Percentiles rank a stretch among this genome's conserved stretches.
These are phyloP conservation scores for Sardina pilchardus DNA, from an alignment of 2,113 vertebrate species.

Conservation along the genomic window DNA sequence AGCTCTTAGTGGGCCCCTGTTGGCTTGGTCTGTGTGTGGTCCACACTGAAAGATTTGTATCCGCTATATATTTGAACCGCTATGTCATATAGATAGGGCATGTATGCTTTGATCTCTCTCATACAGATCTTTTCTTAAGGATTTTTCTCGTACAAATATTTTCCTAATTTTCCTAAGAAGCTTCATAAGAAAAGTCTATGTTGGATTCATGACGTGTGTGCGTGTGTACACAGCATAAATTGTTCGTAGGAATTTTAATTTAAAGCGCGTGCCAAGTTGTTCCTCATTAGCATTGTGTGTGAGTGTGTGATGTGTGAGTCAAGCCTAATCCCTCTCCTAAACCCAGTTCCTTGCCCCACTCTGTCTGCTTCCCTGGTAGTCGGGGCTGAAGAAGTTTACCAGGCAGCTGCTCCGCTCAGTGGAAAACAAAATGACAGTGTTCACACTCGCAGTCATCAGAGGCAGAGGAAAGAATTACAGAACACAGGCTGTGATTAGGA, in stretches of 20 bases:
- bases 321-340: neutral
- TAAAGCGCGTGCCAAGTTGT: neutral
- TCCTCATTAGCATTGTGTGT: neutral
- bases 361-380: neutral
- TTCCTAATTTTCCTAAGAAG: too few species aligned
- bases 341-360: too few species aligned
- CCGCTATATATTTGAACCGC: neutral
- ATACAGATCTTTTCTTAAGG: too few species aligned
- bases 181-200: too few species aligned
- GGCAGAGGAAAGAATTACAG: conserved; percentile 56
- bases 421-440: conserved; percentile 69
- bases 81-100: neutral
- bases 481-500: conserved; percentile 55
- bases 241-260: neutral
- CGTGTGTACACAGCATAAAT: too few species aligned
- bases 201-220: too few species aligned
- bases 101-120: too few species aligned
- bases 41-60: neutral
- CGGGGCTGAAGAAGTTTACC: neutral
- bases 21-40: neutral
- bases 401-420: neutral
- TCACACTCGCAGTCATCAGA: conserved; percentile 51
- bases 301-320: neutral
- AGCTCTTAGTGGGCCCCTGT: neutral
- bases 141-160: too few species aligned